A percentile compares a stretch with the other conserved stretches of the same genome.
Conservation (phyloP, 2,797 vertebrate genomes). For the Eupleurogrammus muticus region DNA sequence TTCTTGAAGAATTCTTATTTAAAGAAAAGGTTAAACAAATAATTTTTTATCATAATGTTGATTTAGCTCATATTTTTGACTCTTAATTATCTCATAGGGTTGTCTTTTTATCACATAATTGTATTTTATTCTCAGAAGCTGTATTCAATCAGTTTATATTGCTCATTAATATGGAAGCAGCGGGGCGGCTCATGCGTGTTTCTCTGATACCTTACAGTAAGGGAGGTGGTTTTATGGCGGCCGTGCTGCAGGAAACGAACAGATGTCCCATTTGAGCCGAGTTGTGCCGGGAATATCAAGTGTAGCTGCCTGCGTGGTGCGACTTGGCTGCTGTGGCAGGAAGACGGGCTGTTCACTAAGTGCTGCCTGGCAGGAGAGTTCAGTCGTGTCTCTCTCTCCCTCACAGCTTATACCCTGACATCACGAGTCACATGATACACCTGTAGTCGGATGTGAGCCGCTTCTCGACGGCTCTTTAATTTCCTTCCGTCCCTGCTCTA, state of each 20-base stretch:
- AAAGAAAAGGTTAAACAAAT: too few relatives aligned
- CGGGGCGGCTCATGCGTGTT: slow-evolving; percentile 55
- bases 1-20: too few relatives aligned
- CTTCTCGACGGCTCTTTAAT: not conserved
- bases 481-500: not conserved
- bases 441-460: not conserved
- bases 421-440: slow-evolving; percentile 23
- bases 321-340: slow-evolving; percentile 60
- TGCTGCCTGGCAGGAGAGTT: slow-evolving; percentile 57
- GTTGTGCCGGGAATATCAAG: slow-evolving; percentile 76
- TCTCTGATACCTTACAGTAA: slow-evolving; percentile 53
- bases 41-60: too few relatives aligned
- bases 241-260: slow-evolving; percentile 67
- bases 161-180: slow-evolving; percentile 63
- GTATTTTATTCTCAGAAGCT: not conserved
- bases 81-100: too few relatives aligned
- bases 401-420: slow-evolving; percentile 1
- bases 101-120: too few relatives aligned
- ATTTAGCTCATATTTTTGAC: too few relatives aligned
- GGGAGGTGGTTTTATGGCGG: slow-evolving; percentile 57
- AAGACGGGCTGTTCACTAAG: slow-evolving; percentile 65
- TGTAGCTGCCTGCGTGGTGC: slow-evolving; percentile 48
- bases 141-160: slow-evolving; percentile 37
- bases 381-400: slow-evolving; percentile 32
- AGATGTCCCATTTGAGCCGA: slow-evolving; percentile 75